Percentiles rank a stretch among this genome's conserved stretches.
These are phyloP conservation scores for Trichacis sp. DNA, from an alignment of 2,888 invertebrate species.

Conservation along the genomic window DNA sequence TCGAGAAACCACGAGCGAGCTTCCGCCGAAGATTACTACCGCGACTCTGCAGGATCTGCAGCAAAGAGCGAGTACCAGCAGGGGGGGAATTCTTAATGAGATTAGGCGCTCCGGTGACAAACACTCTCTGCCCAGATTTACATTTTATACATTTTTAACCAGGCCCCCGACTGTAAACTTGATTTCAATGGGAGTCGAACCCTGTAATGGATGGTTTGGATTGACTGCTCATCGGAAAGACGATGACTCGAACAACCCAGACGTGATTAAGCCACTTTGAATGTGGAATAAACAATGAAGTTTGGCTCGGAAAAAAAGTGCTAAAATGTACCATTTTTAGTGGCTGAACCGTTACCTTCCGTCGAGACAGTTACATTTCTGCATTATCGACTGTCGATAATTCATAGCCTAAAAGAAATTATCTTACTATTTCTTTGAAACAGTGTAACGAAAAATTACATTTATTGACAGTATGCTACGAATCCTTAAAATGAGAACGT, in stretches of 20 bases:
- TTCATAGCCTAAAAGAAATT: too few relatives aligned
- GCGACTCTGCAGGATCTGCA: slow-evolving; percentile 50
- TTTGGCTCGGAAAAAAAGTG: too few relatives aligned
- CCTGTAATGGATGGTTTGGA: not conserved
- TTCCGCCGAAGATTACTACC: slow-evolving; percentile 62
- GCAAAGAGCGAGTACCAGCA: slow-evolving; percentile 46
- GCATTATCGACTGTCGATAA: too few relatives aligned
- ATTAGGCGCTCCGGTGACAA: slow-evolving; percentile 64
- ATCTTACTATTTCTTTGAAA: too few relatives aligned
- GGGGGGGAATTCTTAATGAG: slow-evolving; percentile 69
- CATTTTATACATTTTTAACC: slow-evolving; percentile 69
- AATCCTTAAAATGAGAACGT: too few relatives aligned
- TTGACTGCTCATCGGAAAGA: not conserved
- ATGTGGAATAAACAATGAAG: too few relatives aligned
- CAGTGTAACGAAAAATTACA: too few relatives aligned
- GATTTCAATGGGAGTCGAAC: slow-evolving; percentile 35
- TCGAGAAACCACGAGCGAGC: slow-evolving; percentile 60
- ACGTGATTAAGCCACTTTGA: too few relatives aligned
- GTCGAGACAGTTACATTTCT: too few relatives aligned
- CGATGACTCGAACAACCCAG: not conserved
- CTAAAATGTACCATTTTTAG: too few relatives aligned
- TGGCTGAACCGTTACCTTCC: too few relatives aligned
- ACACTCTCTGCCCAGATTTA: slow-evolving; percentile 66
- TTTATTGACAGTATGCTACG: too few relatives aligned
- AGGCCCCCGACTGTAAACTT: slow-evolving; percentile 37